A percentile compares a stretch with the other conserved stretches of the same genome.
These are phyloP conservation scores for Tapirus terrestris DNA, from an alignment of 2,113 vertebrate species.

Conservation along the genomic window DNA sequence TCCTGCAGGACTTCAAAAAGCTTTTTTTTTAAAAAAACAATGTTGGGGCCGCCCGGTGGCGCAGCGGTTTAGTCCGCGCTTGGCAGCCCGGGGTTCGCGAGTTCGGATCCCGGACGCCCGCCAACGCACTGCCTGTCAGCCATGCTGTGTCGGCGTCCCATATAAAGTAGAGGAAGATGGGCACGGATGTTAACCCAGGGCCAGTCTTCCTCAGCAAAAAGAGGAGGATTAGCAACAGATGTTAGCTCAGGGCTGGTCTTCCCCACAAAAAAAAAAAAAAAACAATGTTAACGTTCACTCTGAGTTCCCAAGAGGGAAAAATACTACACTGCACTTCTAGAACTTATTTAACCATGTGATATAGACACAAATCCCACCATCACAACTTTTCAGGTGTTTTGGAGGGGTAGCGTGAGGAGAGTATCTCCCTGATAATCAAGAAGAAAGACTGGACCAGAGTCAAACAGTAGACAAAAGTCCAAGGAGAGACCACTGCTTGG, in stretches of 20 bases:
- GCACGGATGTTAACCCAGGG: too few species aligned
- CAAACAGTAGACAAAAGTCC: not conserved
- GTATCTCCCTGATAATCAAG: not conserved
- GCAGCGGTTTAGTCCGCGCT: too few species aligned
- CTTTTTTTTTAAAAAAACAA: conserved; percentile 21
- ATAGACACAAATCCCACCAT: not conserved
- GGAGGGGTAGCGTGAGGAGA: not conserved
- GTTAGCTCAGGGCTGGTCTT: too few species aligned
- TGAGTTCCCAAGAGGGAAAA: not conserved
- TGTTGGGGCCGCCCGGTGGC: too few species aligned
- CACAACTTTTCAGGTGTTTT: not conserved
- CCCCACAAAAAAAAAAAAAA: too few species aligned
- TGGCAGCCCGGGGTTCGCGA: too few species aligned
- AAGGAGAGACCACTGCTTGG: not conserved
- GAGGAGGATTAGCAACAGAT: too few species aligned
- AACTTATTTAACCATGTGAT: not conserved
- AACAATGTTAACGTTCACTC: not conserved
- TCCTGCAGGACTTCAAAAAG: not conserved
- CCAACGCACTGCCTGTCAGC: too few species aligned
- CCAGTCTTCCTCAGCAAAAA: too few species aligned
- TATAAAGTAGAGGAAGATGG: too few species aligned
- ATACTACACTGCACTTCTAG: not conserved
- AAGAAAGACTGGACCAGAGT: not conserved
- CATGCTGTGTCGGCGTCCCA: too few species aligned
- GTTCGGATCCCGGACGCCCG: too few species aligned